Evolutionary conservation across 2,797 vertebrate species (phyloP).

Genomic region (Enoplosus armatus): DNA sequence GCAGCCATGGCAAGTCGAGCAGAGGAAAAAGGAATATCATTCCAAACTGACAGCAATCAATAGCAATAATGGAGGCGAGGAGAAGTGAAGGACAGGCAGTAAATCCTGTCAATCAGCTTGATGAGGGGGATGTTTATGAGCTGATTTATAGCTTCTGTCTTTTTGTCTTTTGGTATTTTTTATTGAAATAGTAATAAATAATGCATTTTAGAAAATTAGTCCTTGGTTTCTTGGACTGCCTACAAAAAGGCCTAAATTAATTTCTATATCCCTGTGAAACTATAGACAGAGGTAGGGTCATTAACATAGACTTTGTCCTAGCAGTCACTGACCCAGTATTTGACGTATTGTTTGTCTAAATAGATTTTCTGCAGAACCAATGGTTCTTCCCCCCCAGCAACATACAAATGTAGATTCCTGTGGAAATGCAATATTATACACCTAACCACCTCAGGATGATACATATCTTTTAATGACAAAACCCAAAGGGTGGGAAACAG

Average conservation of each 20-base stretch:
- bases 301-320: slow-evolving; percentile 56
- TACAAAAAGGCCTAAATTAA: slow-evolving; percentile 23
- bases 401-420: neutral
- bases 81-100: slow-evolving; percentile 59
- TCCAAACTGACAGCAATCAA: slow-evolving; percentile 76
- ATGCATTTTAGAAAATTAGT: slow-evolving; percentile 62
- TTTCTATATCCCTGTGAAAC: slow-evolving; percentile 6
- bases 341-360: slow-evolving; percentile 46
- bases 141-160: slow-evolving; percentile 48
- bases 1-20: slow-evolving; percentile 44
- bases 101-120: slow-evolving; percentile 53
- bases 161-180: slow-evolving; percentile 51
- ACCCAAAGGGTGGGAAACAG: slow-evolving; percentile 10
- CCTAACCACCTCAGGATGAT: slow-evolving; percentile 25
- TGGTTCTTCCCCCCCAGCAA: neutral
- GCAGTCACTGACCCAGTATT: slow-evolving; percentile 36
- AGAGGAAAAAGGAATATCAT: slow-evolving; percentile 63
- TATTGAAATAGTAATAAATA: slow-evolving; percentile 57
- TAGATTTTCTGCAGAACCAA: slow-evolving; percentile 20
- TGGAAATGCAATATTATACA: slow-evolving; percentile 6
- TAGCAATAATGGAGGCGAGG: slow-evolving; percentile 68
- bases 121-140: slow-evolving; percentile 53
- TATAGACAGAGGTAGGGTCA: slow-evolving; percentile 26
- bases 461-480: slow-evolving; percentile 35
- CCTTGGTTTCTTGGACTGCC: slow-evolving; percentile 44